Conservation (phyloP, 2,888 invertebrate genomes). For the Tuta absoluta region DNA sequence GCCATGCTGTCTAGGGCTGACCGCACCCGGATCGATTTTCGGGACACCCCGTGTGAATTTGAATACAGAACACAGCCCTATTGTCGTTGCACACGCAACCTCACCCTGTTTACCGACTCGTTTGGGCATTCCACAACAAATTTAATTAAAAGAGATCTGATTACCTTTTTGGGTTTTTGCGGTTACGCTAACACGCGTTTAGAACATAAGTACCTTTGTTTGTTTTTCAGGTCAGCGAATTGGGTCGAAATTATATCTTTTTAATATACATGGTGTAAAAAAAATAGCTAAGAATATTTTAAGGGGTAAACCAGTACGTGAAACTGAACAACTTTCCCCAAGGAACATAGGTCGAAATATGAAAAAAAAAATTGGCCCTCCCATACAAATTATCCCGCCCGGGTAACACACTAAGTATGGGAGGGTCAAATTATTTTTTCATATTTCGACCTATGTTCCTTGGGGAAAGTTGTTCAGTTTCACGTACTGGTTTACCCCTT, state of each 20-base stretch:
- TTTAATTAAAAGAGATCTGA: slow-evolving; percentile 29
- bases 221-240: not conserved
- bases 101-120: slow-evolving; percentile 31
- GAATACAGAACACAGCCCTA: slow-evolving; percentile 34
- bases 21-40: slow-evolving; percentile 56
- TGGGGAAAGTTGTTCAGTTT: no score
- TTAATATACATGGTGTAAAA: no score
- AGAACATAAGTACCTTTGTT: not conserved
- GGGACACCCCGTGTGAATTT: slow-evolving; percentile 41
- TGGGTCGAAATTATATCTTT: not conserved
- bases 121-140: slow-evolving; percentile 26
- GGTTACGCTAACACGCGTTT: not conserved
- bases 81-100: slow-evolving; percentile 41
- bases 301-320: no score
- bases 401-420: no score
- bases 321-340: no score
- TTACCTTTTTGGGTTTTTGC: slow-evolving; percentile 20
- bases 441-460: no score
- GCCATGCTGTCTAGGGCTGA: slow-evolving; percentile 68
- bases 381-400: no score
- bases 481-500: no score
- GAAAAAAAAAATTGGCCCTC: no score
- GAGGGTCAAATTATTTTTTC: no score
- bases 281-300: no score
- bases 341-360: no score